Base-by-base conservation (phyloP, 2,888 invertebrate species). In the Tinea pellionella region DNA sequence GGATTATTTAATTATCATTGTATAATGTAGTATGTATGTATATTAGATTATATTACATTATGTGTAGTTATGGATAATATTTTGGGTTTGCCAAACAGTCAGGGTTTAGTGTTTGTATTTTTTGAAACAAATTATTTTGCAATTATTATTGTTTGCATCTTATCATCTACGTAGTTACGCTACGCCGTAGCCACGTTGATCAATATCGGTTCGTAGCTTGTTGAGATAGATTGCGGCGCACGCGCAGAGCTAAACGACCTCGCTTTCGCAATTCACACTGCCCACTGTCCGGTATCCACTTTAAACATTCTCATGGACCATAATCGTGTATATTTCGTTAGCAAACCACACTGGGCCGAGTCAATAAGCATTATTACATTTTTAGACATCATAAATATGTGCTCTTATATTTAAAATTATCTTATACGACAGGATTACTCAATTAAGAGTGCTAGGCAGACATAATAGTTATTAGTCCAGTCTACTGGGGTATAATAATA, bases 221-320 rank as follows among this genome's bases (percentile, higher is more conserved):
- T 16, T 37, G 2, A 37, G 13, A 47, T 15, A 15, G 13, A 47
- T 47, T 15, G 47, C 47, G 13, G 41, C 13, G 24, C 24, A 24
- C 24, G 24, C 24, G 41, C n/a, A 2, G 57, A 32, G 8, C 57
- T 57, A 18, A 29, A 55, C 57, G 57, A 57, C 57, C 57, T 57
- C 57, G 57, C 57, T 57, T 57, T 57, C 57, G 57, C 57, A 57
- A 57, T 15, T 15, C 57, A n/a, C 24, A 55, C n/a, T 19, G 18
- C 19, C 30, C 24, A 24, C 24, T 24, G 15, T 7, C n/a, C 32
- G 12, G 15, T 32, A 32, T 30, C 57, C 57, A 32, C 57, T 16
- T 29, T 24, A 57, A 57, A 57, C 32, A 57, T 53, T 53, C 32
- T 32, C 30, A 32, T 32, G 32, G 12, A 55, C 55, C 55, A 55